These are phyloP conservation scores for Forbesichthys agassizii DNA, from an alignment of 2,113 vertebrate genomes.

Conservation along the genomic window DNA sequence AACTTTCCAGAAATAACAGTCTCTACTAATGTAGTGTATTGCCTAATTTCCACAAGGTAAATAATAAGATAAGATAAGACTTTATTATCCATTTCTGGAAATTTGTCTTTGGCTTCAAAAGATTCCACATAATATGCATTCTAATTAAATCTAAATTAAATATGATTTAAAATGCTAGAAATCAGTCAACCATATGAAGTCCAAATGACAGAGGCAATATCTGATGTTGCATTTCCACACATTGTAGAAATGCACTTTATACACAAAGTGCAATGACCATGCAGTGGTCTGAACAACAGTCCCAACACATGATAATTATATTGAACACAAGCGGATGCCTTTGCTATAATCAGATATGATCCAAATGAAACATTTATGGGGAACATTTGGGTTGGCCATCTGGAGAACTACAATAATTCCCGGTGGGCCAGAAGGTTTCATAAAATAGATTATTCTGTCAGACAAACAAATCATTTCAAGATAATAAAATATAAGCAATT, in stretches of 20 bases:
- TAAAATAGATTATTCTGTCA: not conserved
- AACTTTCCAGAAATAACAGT: no score
- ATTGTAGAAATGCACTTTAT: not conserved
- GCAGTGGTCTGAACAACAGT: not conserved
- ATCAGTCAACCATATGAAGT: not conserved
- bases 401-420: not conserved
- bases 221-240: not conserved
- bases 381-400: not conserved
- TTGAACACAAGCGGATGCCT: not conserved
- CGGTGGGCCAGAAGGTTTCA: not conserved
- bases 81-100: no score
- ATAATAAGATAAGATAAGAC: no score
- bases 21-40: no score
- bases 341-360: constrained; percentile 3
- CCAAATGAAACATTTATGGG: not conserved
- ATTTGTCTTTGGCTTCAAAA: no score
- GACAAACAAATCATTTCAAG: not conserved
- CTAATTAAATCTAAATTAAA: no score
- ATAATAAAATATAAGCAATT: not conserved
- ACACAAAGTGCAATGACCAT: not conserved
- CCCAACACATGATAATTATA: not conserved
- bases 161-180: no score
- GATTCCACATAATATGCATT: no score
- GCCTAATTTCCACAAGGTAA: no score
- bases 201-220: not conserved